Conservation (phyloP, 2,113 vertebrate genomes). For the Apus apus region DNA sequence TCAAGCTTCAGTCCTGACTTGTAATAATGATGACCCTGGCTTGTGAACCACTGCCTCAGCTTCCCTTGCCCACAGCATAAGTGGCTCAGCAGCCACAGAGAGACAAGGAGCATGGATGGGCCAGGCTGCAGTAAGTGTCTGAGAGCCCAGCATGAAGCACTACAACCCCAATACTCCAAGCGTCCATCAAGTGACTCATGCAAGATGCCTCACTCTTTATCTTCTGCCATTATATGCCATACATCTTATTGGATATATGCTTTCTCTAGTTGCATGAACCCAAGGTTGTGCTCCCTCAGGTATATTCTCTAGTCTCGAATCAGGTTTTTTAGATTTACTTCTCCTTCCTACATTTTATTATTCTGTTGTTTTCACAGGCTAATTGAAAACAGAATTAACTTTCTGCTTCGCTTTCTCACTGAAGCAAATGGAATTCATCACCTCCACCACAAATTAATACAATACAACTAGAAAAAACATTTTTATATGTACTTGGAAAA, state of each 20-base stretch:
- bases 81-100: accelerated
- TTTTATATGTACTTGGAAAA: neutral
- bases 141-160: neutral
- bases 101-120: neutral
- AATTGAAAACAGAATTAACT: slow-evolving; percentile 28
- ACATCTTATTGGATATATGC: accelerated
- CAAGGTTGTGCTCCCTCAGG: accelerated
- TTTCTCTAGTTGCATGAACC: neutral
- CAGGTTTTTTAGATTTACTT: neutral
- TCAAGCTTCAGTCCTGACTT: neutral
- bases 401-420: slow-evolving; percentile 17
- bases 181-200: accelerated
- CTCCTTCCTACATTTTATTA: neutral
- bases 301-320: neutral
- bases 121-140: neutral
- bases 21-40: neutral
- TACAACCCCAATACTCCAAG: accelerated
- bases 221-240: neutral
- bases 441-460: slow-evolving; percentile 26
- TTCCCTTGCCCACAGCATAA: accelerated
- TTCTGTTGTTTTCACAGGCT: neutral
- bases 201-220: neutral
- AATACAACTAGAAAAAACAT: neutral
- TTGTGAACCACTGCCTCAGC: neutral
- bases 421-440: slow-evolving; percentile 31